Evolutionary conservation across 2,888 invertebrate species (phyloP), one percentile per base, ranked within the genome.

Genomic region (Tortricodes alternella): DNA sequence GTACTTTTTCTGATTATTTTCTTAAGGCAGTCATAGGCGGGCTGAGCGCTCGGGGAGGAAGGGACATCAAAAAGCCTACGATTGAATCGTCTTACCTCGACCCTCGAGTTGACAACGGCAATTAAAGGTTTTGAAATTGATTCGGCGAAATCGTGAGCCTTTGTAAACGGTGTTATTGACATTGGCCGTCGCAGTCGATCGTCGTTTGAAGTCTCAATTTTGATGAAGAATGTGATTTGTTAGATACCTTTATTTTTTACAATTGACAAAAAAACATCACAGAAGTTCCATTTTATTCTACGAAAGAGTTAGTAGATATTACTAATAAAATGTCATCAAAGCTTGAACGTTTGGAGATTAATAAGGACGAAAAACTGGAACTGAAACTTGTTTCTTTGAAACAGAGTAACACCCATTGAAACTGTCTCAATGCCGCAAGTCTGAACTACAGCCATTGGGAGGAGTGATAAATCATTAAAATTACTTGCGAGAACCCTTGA

Each of bases 61-160:
- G 70, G 68, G 73, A 78, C 78, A 80, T 80, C 76, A 79, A 82
- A 82, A 81, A 80, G 76, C 71, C 70, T 72, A 60, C 64, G 68
- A 64, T 68, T 68, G 74, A 72, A 74, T 74, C 72, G 70, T 62
- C 73, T 75, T 75, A 79, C 76, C 71, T 75, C 60, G 65, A 53
- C 62, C 61, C 60, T 62, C 64, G 68, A 71, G 68, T 69, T 68
- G 68, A 70, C 71, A 73, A 78, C 72, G 73, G 79, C 86, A 89
- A 89, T 89, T 89, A 89, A 85, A 80, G 82, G 78, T 84, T 85
- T 85, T 79, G 73, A 80, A 83, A 86, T 86, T 82, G 85, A 89
- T 81, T 86, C 83, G 71, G 64, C 65, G 68, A 80, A 78, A 77
- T 73, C 77, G 74, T 66, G 66, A 62, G 68, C 65, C 74, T 83